phyloP scores from a whole-genome alignment of 2,113 vertebrate species.

The Alces alces region DNA sequence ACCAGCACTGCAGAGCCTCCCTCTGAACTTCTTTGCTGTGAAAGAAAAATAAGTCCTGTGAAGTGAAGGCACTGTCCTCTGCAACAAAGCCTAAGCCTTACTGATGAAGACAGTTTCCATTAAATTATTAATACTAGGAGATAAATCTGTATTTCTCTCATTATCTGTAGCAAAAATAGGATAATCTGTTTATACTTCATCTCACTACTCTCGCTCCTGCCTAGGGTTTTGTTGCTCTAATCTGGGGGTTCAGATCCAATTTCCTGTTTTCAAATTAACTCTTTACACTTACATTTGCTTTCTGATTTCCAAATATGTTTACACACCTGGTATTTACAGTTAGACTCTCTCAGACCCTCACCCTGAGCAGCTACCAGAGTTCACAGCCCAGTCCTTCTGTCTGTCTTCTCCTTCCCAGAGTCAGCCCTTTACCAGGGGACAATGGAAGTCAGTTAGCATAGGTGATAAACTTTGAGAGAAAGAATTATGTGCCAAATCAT shows the following conservation, averaged over 20 bases:
- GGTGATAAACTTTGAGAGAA: background rate
- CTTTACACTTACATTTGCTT: background rate
- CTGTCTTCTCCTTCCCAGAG: background rate
- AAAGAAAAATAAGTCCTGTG: background rate
- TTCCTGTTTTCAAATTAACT: background rate
- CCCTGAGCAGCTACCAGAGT: background rate
- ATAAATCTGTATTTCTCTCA: background rate
- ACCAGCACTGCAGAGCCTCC: too few relatives aligned
- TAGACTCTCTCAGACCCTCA: background rate
- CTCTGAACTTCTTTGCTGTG: background rate
- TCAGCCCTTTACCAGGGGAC: background rate
- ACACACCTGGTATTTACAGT: background rate
- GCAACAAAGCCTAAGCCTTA: background rate
- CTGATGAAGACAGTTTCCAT: background rate
- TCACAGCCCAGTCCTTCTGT: background rate
- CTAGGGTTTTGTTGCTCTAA: background rate
- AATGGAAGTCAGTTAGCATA: fast-evolving
- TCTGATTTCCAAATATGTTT: background rate
- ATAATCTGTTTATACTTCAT: background rate
- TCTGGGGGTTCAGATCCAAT: background rate
- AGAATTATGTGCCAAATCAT: background rate
- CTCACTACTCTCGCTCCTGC: background rate
- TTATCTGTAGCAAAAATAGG: background rate
- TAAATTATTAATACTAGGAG: background rate
- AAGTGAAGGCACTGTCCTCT: background rate